Base-by-base conservation (phyloP, 2,888 invertebrate genomes). In the Aporophyla nigra region DNA sequence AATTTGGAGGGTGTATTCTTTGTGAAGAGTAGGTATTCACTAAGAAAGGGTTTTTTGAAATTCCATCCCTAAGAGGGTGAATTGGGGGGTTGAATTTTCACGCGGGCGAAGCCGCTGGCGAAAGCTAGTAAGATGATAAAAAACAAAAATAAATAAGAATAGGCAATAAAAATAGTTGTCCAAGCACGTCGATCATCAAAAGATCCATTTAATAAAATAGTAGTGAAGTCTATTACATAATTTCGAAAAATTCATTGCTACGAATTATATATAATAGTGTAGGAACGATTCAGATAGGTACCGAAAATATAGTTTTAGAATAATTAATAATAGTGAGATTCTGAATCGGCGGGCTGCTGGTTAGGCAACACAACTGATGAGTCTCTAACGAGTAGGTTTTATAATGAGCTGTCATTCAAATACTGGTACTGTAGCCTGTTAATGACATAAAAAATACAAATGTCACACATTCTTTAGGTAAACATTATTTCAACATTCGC, bases 401-500 rank as follows among this genome's bases (percentile, higher is more conserved):
- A 46, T 62, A 16, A 21, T 46, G 21, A 70, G 5, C 56, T 76
- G 72, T 70, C 74, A 65, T 61, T 69, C 12, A 40, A 76, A 74
- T 80, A 84, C 80, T 76, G 84, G 80, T 66, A 72, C 24, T 46
- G 21, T 51, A 67, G 63, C 46, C 51, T 70, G 27, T 49, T 76
- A 59, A 43, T 62, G 59, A 71, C 59, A 66, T 74, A 68, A 71
- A 69, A 61, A 63, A 76, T 67, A 75, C 72, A 71, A 53, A 72
- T 74, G 71, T 74, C 79, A 78, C 56, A 66, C 56, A 33, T 58
- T 79, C 74, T 74, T 33, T 68, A 49, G 12, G 54, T 76, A 77
- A 72, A 85, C 63, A 67, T 65, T 58, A 66, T 74, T 81, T 78
- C 65, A 69, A 81, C 24, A 81, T 84, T 82, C 78, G 68, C 76